phyloP scores from a whole-genome alignment of 1,140 invertebrate genomes.

The Anoplolepis gracilipes region DNA sequence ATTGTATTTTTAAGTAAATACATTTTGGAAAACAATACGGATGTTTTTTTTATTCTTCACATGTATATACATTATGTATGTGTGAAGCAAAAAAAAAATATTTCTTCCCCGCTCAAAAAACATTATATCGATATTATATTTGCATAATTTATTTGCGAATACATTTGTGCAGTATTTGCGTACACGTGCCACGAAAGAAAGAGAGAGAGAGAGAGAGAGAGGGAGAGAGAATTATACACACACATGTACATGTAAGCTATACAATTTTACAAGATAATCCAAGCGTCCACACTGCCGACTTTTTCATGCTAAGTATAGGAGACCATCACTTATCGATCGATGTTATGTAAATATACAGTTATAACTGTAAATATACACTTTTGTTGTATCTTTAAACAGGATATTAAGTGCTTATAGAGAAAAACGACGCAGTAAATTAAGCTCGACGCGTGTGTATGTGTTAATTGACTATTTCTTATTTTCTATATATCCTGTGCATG shows the following conservation, averaged over 20 bases:
- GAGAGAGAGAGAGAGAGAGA: no score
- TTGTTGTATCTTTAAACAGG: conserved; percentile 50
- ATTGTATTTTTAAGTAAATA: conserved; percentile 82
- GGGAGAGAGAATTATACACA: not conserved
- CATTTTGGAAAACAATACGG: conserved; percentile 78
- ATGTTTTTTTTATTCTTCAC: conserved; percentile 75
- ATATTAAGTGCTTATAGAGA: conserved; percentile 27
- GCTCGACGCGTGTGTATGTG: conserved; percentile 4
- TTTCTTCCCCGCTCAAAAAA: conserved; percentile 59
- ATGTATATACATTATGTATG: not conserved
- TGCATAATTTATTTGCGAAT: conserved; percentile 50
- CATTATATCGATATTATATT: conserved; percentile 31
- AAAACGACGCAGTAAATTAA: conserved; percentile 25
- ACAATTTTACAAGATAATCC: conserved; percentile 47
- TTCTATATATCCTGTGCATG: not conserved
- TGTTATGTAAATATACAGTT: conserved; percentile 53
- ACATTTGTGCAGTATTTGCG: conserved; percentile 40
- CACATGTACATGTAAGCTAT: conserved; percentile 26
- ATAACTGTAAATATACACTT: conserved; percentile 50
- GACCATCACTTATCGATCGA: conserved; percentile 46
- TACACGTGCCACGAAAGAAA: no score
- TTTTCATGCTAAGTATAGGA: conserved; percentile 30
- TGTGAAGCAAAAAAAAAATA: conserved; percentile 60
- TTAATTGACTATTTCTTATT: conserved; percentile 9
- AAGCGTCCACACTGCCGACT: conserved; percentile 42